phyloP scores from a whole-genome alignment of 2,113 vertebrate genomes.

The Albula glossodonta region DNA sequence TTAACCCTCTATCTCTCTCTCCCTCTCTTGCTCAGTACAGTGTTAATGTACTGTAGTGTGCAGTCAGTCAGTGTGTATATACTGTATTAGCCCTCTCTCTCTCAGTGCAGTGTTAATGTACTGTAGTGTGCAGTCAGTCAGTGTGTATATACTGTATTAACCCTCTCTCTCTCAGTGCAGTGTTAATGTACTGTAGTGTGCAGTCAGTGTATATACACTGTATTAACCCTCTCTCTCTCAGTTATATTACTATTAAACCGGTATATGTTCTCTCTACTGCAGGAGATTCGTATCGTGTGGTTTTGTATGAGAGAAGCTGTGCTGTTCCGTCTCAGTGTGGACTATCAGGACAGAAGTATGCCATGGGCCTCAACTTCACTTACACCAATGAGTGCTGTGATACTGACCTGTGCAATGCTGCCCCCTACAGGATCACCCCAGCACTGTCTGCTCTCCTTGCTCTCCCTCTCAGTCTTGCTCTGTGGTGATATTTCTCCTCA shows the following conservation, averaged over 20 bases:
- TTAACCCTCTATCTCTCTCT: too few relatives aligned
- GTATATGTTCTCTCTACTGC: neutral
- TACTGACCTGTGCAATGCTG: constrained; percentile 67
- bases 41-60: too few relatives aligned
- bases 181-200: too few relatives aligned
- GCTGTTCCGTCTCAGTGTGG: constrained; percentile 61
- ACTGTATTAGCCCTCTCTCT: too few relatives aligned
- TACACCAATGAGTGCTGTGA: constrained; percentile 70
- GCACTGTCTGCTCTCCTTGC: neutral
- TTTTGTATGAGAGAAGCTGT: constrained; percentile 71
- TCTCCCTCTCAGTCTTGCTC: constrained; percentile 35
- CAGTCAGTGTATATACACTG: too few relatives aligned
- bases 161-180: too few relatives aligned
- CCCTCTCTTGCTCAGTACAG: too few relatives aligned
- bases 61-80: too few relatives aligned
- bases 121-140: too few relatives aligned
- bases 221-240: too few relatives aligned
- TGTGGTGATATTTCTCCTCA: constrained; percentile 41
- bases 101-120: too few relatives aligned
- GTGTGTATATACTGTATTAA: too few relatives aligned
- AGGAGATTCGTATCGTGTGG: constrained; percentile 56
- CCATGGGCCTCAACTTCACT: constrained; percentile 64
- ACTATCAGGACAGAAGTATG: constrained; percentile 53
- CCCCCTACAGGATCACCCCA: constrained; percentile 38
- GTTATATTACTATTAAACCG: neutral